A percentile compares a stretch with the other conserved stretches of the same genome.
phyloP scores from a whole-genome alignment of 2,113 vertebrate species.

The Charadrius vociferus region DNA sequence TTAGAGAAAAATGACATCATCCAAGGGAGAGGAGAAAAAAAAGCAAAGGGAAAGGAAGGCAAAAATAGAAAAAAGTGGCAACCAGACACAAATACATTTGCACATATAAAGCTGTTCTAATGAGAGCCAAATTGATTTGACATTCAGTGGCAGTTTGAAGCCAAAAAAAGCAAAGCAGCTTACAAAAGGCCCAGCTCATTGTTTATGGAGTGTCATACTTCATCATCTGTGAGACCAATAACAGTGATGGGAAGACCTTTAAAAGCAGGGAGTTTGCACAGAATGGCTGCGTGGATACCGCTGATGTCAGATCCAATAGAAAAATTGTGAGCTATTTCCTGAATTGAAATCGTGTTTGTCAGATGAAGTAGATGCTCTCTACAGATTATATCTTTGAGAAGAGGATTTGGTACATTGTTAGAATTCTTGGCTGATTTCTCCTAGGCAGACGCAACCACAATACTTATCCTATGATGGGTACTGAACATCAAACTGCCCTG shows the following conservation, averaged over 20 bases:
- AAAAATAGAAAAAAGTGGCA: constrained; percentile 75
- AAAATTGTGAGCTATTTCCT: constrained; percentile 82
- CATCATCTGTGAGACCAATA: constrained; percentile 93
- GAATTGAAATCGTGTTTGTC: constrained; percentile 80
- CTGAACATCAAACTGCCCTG: not conserved
- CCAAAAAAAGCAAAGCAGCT: constrained; percentile 86
- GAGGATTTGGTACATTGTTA: constrained; percentile 57
- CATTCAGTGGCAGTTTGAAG: constrained; percentile 87
- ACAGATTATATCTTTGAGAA: constrained; percentile 78
- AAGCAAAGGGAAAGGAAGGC: constrained; percentile 50
- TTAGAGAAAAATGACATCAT: constrained; percentile 86
- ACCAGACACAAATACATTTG: constrained; percentile 85
- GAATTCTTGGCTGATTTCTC: constrained; percentile 56
- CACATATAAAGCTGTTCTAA: constrained; percentile 91
- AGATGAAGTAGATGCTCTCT: constrained; percentile 75
- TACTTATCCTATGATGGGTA: not conserved
- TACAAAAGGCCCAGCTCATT: constrained; percentile 91
- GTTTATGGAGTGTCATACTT: constrained; percentile 97
- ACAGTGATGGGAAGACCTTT: constrained; percentile 90
- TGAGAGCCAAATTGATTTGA: constrained; percentile 94
- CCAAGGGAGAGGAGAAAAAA: constrained; percentile 46
- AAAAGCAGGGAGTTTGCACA: constrained; percentile 79
- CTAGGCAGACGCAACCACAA: not conserved
- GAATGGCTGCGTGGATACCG: constrained; percentile 82
- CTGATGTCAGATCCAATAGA: constrained; percentile 90